Evolutionary conservation across 2,888 invertebrate genomes (phyloP), one percentile per base, ranked within the genome.

Genomic region (Pristionchus maxplancki): DNA sequence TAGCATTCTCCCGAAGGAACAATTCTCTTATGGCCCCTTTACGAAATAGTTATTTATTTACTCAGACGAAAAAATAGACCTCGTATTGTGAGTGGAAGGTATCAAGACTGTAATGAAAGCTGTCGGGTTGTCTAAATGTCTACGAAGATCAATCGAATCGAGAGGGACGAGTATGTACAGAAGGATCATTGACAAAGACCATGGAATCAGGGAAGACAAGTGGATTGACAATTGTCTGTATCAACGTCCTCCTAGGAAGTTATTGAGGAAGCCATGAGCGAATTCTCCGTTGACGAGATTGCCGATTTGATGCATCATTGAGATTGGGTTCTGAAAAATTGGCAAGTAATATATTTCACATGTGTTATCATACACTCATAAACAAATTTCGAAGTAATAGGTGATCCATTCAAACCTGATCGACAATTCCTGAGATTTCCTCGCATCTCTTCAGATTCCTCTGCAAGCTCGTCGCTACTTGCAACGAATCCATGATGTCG

Each of bases 201-300:
- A 71, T n/a, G n/a, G n/a, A n/a, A n/a, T 58, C n/a, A 58, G 20
- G 20, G n/a, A n/a, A n/a, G n/a, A 34, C 17, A 9, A 34, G 20
- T 28, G 8, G 71, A 71, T 5, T 1, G 24, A 20, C 34, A 37
- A 71, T 34, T 34, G 31, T n/a, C n/a, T n/a, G n/a, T 13, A 24
- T 71, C 28, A 58, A 24, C 48, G n/a, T 58, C 84, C 24, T 48
- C 93, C 93, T 20, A 93, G 90, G 89, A 94, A 94, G 64, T 94
- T 94, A 88, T 94, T 94, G 84, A 94, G 89, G 87, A 94, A 93
- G 74, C 94, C 94, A 87, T 94, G 94, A 11, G 94, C 93, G 78
- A 94, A 90, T 88, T 94, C 94, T 1, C 94, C 94, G 37, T 91
- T 93, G 44, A 94, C 93, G 81, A 94, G 89, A 20, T 91, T 91